Conservation (phyloP, 2,888 invertebrate genomes). For the Lamellibrachia satsuma region DNA sequence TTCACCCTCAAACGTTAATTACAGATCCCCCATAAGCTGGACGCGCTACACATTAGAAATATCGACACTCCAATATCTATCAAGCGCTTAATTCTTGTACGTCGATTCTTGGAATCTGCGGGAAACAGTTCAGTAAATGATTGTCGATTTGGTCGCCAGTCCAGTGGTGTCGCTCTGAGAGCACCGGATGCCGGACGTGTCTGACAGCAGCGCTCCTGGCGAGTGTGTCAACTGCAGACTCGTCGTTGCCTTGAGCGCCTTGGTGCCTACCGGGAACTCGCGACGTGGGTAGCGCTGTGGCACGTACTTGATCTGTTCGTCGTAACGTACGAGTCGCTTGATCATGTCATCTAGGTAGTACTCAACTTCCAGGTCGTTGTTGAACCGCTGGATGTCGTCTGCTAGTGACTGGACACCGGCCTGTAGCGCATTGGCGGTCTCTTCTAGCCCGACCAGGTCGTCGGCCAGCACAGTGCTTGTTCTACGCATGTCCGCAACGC, state of each 20-base stretch:
- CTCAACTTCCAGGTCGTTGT: not conserved
- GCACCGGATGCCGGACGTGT: not conserved
- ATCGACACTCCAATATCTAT: not conserved
- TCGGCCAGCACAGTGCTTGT: not conserved
- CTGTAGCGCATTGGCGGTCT: not conserved
- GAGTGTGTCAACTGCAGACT: not conserved
- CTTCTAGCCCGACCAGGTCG: not conserved
- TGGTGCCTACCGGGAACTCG: not conserved
- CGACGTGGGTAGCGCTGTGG: not conserved
- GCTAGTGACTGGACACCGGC: not conserved
- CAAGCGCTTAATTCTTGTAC: not conserved
- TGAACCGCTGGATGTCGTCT: not conserved
- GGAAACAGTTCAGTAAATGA: not conserved
- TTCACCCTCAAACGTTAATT: no score
- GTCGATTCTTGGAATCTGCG: not conserved
- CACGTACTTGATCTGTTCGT: not conserved
- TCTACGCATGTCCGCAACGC: conserved; percentile 8
- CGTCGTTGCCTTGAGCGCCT: not conserved
- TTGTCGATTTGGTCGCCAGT: not conserved
- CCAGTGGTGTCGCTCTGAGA: not conserved
- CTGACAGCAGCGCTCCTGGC: not conserved
- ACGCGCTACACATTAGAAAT: no score
- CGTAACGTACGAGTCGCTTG: not conserved
- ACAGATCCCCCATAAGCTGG: no score
- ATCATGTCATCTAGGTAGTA: conserved; percentile 1